Evolutionary conservation across 1,140 invertebrate species (phyloP), one percentile per base, ranked within the genome.

Genomic region (Littorina saxatilis): DNA sequence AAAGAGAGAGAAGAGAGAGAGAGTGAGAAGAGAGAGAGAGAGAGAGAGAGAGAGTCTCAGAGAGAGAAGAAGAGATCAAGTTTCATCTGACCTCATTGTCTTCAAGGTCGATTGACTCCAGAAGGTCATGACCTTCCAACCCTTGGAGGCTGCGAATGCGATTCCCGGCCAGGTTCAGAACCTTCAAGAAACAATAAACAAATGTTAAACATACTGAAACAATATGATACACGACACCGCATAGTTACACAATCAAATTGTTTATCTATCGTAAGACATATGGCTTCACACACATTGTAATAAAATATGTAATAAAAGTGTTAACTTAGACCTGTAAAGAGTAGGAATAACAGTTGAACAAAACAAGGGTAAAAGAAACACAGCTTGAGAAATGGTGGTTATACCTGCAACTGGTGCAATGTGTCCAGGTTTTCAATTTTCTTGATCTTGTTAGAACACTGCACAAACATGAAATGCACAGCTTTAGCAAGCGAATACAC

Each of bases 21-120:
- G n/a, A n/a, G n/a, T n/a, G 55, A 5, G 20, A 5, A 23, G 55
- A 23, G 55, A 58, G 55, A n/a, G n/a, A n/a, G n/a, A n/a, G n/a
- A n/a, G n/a, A n/a, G n/a, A n/a, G n/a, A n/a, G n/a, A n/a, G n/a
- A n/a, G n/a, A n/a, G n/a, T n/a, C n/a, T n/a, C n/a, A 58, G 20
- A 58, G 55, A 58, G 0, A n/a, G n/a, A n/a, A n/a, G n/a, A n/a
- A n/a, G n/a, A n/a, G n/a, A n/a, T n/a, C n/a, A n/a, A n/a, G n/a
- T n/a, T n/a, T n/a, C n/a, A n/a, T n/a, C n/a, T 61, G 58, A 70
- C 91, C 87, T 92, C 90, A 90, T 92, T 92, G 73, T 89, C 87
- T 78, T 92, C 91, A 20, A 92, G 55, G 73, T 92, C 90, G 50
- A 92, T 85, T 63, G 76, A 63, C 75, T 92, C 90, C 63, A 92